A percentile compares a stretch with the other conserved stretches of the same genome.
Evolutionary conservation across 2,888 invertebrate genomes (phyloP).

Genomic region (Cylindroiulus punctatus): DNA sequence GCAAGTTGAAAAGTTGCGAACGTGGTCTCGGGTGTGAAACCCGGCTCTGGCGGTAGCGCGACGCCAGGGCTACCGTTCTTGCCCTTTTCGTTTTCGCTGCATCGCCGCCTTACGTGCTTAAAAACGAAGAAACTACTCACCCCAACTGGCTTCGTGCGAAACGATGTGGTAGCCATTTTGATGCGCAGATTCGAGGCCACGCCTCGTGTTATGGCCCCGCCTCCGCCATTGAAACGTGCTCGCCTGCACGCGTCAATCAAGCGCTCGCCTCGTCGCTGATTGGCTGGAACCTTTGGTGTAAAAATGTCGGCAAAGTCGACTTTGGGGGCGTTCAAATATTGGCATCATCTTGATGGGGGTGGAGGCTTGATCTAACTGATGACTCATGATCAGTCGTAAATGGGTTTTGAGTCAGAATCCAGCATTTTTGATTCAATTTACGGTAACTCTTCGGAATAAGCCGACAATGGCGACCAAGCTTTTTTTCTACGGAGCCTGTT

Average conservation of each 20-base stretch:
- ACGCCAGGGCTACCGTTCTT: background rate
- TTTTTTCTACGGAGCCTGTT: too few species aligned
- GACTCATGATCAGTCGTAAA: too few species aligned
- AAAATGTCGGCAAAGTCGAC: background rate
- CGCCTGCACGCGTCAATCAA: background rate
- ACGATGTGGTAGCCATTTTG: constrained; percentile 2
- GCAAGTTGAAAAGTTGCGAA: background rate
- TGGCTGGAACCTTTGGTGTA: background rate
- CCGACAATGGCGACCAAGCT: too few species aligned
- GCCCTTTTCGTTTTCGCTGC: background rate
- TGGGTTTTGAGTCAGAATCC: too few species aligned
- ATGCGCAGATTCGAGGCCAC: background rate
- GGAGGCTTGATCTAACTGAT: background rate
- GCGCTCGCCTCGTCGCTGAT: background rate
- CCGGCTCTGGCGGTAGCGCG: background rate
- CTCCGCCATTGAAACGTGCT: background rate
- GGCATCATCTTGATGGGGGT: too few species aligned
- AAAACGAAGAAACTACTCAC: background rate
- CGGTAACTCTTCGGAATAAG: too few species aligned
- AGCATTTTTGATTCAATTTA: too few species aligned
- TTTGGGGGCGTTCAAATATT: too few species aligned
- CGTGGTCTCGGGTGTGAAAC: background rate
- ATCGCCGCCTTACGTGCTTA: background rate
- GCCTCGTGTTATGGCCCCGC: too few species aligned
- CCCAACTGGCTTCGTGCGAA: background rate